Percentiles rank a stretch among this genome's conserved stretches.
Evolutionary conservation across 2,888 invertebrate genomes (phyloP).

Genomic region (Drosophila nigricruria): DNA sequence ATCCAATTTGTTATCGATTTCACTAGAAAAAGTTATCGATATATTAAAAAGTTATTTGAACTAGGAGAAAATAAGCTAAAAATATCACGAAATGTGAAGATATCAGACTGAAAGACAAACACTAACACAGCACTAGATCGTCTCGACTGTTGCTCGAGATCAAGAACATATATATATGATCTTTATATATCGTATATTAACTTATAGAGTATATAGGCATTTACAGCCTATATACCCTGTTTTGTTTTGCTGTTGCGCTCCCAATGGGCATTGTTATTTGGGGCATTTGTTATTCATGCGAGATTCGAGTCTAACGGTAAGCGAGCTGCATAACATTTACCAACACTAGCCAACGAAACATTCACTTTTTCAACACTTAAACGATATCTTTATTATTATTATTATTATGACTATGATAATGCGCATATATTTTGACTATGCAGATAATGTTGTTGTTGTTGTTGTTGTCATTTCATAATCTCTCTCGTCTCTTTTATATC

Average conservation of each 20-base stretch:
- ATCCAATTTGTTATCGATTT: neutral
- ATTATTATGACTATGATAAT: conserved; percentile 46
- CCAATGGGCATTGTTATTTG: conserved; percentile 48
- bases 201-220: neutral
- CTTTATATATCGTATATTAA: no score
- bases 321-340: conserved; percentile 38
- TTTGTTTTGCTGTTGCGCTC: neutral
- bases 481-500: conserved; percentile 12
- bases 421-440: conserved; percentile 26
- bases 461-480: conserved; percentile 54
- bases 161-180: no score
- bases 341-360: conserved; percentile 31
- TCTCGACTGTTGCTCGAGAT: neutral
- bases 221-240: neutral
- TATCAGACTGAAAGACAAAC: no score
- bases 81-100: no score
- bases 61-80: neutral
- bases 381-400: conserved; percentile 35
- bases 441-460: conserved; percentile 7
- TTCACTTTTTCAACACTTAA: conserved; percentile 64
- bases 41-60: neutral
- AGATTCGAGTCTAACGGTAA: conserved; percentile 45
- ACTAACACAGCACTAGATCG: no score
- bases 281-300: conserved; percentile 11
- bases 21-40: neutral